A percentile compares a stretch with the other conserved stretches of the same genome.
Conservation (phyloP, 1,140 invertebrate species). For the Sipha flava region DNA sequence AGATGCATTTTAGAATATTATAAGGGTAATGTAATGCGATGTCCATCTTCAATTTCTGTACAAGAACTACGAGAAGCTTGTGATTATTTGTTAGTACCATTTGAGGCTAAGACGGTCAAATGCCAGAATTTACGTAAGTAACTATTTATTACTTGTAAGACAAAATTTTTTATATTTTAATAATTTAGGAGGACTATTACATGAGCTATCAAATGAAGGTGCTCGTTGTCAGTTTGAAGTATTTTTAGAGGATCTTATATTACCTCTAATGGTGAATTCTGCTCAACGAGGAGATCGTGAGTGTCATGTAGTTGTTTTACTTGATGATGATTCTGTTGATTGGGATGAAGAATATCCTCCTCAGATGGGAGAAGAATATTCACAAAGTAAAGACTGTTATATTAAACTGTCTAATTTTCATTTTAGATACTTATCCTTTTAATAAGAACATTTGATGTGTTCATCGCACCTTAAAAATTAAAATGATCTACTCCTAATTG, state of each 20-base stretch:
- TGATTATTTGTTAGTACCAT: conserved; percentile 96
- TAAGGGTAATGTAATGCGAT: conserved; percentile 72
- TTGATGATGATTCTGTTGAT: conserved; percentile 93
- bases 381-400: conserved; percentile 61
- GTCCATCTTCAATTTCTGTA: conserved; percentile 65
- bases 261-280: conserved; percentile 92
- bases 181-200: conserved; percentile 77
- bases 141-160: not conserved
- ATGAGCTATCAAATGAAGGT: conserved; percentile 97
- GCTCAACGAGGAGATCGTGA: conserved; percentile 83
- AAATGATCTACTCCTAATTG: not conserved
- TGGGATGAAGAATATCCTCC: conserved; percentile 99
- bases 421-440: no score
- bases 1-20: conserved; percentile 94
- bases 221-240: conserved; percentile 92
- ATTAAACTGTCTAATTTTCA: not conserved
- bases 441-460: no score
- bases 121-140: conserved; percentile 86
- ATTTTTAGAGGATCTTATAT: conserved; percentile 89
- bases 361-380: conserved; percentile 97
- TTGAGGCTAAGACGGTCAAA: conserved; percentile 90
- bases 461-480: not conserved
- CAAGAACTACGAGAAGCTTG: conserved; percentile 95
- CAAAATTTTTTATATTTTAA: not conserved
- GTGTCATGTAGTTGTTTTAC: conserved; percentile 87